Evolutionary conservation across 2,113 vertebrate genomes (phyloP), one percentile per base, ranked within the genome.

Genomic region (Heliornis fulica): DNA sequence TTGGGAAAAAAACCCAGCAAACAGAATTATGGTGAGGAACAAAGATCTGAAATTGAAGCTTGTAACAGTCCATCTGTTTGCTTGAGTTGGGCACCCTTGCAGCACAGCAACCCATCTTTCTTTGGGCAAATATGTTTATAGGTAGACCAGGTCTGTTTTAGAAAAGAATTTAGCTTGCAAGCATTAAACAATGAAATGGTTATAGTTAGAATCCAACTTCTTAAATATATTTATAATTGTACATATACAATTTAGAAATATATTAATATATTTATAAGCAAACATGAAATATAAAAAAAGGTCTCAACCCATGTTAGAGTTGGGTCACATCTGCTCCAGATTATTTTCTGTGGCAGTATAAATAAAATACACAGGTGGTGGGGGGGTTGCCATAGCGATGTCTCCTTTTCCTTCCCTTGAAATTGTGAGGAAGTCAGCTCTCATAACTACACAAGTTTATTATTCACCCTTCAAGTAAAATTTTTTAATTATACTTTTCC

Each of bases 381-480:
- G 26, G 31, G 26, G 29, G 26, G 41, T 79, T 75, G 31, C n/a
- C 1, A 1, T 21, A 41, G n/a, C 0, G 1, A 70, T 18, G 50
- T 41, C 54, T 88, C 63, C 32, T 92, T 83, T 83, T 79, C 29
- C 65, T 90, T 82, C 50, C 16, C 26, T 68, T 81, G 11, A 66
- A 71, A 66, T 17, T 84, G 28, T 21, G 23, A 11, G 41, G 25
- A 92, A 78, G 16, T 60, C 91, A 72, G 34, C 31, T 56, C 15
- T 92, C 4, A 0, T 45, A 87, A 74, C 9, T 70, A 16, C 18
- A 59, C n/a, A 71, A 59, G 16, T 15, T 91, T 51, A 77, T 77
- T 70, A 57, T 4, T 77, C 15, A 60, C 34, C 21, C 40, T 71
- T 71, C 38, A 75, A 80, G 22, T 90, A 93, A 91, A 94, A 80